These are phyloP conservation scores for Amyelois transitella DNA, from an alignment of 1,140 invertebrate species.

Conservation along the genomic window DNA sequence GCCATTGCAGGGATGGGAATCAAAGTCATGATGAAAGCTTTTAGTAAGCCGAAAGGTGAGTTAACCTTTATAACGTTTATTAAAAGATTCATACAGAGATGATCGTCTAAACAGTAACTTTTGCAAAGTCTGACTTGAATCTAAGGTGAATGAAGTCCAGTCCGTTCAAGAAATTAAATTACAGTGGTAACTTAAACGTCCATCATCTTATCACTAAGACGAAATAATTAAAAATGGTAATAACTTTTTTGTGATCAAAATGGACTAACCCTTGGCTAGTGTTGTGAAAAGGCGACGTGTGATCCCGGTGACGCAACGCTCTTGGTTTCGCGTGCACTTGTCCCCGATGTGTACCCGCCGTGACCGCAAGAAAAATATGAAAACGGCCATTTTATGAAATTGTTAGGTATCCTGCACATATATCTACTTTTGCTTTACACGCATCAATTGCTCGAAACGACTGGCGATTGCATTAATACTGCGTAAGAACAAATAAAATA, in stretches of 20 bases:
- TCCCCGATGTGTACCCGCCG: constrained; percentile 58
- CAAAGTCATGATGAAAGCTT: constrained; percentile 76
- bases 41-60: constrained; percentile 75
- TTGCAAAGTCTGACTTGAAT: too few relatives aligned
- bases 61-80: background rate
- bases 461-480: background rate
- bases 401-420: constrained; percentile 14
- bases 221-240: too few relatives aligned
- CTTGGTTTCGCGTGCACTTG: constrained; percentile 71
- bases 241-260: too few relatives aligned
- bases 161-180: too few relatives aligned
- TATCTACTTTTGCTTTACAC: constrained; percentile 15
- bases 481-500: constrained; percentile 2
- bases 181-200: too few relatives aligned
- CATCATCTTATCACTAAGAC: too few relatives aligned
- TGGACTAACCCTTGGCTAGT: constrained; percentile 26
- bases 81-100: too few relatives aligned
- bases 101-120: too few relatives aligned
- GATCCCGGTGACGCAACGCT: constrained; percentile 59
- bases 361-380: constrained; percentile 64
- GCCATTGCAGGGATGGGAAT: constrained; percentile 75
- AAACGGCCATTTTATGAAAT: constrained; percentile 44
- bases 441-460: constrained; percentile 15
- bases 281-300: constrained; percentile 57
- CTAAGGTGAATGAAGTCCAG: too few relatives aligned